Conservation (phyloP, 2,113 vertebrate species). For the Hymenochirus boettgeri region DNA sequence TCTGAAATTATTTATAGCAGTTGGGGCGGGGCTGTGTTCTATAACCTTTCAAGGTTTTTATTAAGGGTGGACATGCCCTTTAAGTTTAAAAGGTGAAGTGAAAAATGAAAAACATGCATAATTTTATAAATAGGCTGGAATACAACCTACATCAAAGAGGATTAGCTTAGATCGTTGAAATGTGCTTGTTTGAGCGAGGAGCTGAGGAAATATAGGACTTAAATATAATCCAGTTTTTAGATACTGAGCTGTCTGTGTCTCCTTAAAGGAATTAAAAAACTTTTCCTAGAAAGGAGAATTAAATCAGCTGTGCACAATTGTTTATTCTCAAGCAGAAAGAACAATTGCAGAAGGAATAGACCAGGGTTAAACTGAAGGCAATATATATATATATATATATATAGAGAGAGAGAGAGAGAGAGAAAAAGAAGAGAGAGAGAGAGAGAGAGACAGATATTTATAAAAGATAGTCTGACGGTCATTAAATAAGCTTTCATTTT, state of each 20-base stretch:
- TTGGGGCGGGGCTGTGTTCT: no score
- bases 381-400: no score
- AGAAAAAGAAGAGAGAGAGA: no score
- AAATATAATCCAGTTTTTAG: slow-evolving; percentile 18
- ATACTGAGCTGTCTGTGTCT: slow-evolving; percentile 15
- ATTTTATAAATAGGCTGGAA: slow-evolving; percentile 24
- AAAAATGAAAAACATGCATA: slow-evolving; percentile 21
- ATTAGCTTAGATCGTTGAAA: slow-evolving; percentile 19
- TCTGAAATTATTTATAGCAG: no score
- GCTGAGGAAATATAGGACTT: slow-evolving; percentile 7
- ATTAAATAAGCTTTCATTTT: neutral
- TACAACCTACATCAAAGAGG: slow-evolving; percentile 1
- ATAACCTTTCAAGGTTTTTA: no score
- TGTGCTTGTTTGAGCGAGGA: slow-evolving; percentile 15
- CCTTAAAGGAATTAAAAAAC: slow-evolving; percentile 5
- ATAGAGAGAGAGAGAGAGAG: no score
- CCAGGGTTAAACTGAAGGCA: neutral
- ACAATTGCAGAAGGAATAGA: slow-evolving; percentile 2
- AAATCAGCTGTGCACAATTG: slow-evolving; percentile 8
- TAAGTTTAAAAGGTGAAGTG: slow-evolving; percentile 6
- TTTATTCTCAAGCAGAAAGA: neutral
- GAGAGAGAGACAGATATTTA: neutral
- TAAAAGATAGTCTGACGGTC: neutral
- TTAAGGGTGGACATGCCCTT: no score
- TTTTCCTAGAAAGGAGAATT: slow-evolving; percentile 2